Conservation (phyloP, 2,113 vertebrate species). For the Podocnemis expansa region DNA sequence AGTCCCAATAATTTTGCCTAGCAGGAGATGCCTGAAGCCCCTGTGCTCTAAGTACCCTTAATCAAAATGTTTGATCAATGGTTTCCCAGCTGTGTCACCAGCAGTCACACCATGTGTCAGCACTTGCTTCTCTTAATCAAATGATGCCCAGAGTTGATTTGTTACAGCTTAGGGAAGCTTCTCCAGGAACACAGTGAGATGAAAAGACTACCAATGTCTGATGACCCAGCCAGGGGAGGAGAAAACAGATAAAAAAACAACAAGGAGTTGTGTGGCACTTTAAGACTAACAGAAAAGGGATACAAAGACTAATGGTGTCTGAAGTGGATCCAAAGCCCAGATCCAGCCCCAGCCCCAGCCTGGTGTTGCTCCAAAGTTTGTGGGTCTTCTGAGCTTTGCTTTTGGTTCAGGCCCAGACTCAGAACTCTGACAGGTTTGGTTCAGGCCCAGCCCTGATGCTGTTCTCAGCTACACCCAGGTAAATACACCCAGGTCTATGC, state of each 20-base stretch:
- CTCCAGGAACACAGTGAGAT: not conserved
- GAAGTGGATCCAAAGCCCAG: too few species aligned
- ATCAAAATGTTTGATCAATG: not conserved
- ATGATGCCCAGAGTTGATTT: not conserved
- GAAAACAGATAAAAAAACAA: too few species aligned
- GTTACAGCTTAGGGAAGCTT: not conserved
- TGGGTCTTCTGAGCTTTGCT: too few species aligned
- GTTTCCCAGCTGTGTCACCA: not conserved
- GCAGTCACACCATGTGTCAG: not conserved
- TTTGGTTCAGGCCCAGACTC: too few species aligned
- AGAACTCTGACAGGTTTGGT: too few species aligned
- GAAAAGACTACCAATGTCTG: not conserved
- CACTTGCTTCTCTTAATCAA: not conserved
- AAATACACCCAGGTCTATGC: too few species aligned
- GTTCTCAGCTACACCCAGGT: not conserved
- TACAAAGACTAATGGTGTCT: too few species aligned
- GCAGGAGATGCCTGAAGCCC: not conserved
- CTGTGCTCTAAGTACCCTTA: not conserved
- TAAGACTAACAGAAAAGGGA: too few species aligned
- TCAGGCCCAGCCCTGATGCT: not conserved
- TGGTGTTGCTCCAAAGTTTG: too few species aligned
- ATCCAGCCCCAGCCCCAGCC: too few species aligned
- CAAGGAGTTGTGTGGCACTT: too few species aligned
- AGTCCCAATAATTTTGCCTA: not conserved
- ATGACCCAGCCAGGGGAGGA: not conserved